Conservation (phyloP, 2,113 vertebrate genomes). For the Bufo bufo region DNA sequence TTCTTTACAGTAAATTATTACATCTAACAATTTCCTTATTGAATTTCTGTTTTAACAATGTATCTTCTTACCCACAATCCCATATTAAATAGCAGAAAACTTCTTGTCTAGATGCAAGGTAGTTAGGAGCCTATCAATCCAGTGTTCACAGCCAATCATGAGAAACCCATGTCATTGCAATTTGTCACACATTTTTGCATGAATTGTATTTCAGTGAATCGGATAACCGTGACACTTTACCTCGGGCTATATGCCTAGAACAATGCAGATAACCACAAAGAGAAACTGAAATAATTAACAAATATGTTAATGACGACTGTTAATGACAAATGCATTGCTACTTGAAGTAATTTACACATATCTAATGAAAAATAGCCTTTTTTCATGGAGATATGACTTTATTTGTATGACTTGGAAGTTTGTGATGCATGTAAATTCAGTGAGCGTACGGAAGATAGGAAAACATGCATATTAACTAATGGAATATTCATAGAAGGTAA, state of each 20-base stretch:
- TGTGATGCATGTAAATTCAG: constrained; percentile 48
- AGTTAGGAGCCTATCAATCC: constrained; percentile 49
- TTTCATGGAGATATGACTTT: constrained; percentile 36
- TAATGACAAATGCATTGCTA: constrained; percentile 55
- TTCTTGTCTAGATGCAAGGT: constrained; percentile 24
- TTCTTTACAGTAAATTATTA: not conserved
- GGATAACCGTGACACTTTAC: constrained; percentile 53
- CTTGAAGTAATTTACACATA: constrained; percentile 45
- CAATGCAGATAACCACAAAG: constrained; percentile 51
- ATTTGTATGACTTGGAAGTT: constrained; percentile 17
- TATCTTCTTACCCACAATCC: constrained; percentile 20
- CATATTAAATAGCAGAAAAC: constrained; percentile 51
- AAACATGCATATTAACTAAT: constrained; percentile 15
- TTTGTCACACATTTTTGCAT: constrained; percentile 59
- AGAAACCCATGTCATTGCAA: constrained; percentile 54
- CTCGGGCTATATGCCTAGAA: constrained; percentile 45
- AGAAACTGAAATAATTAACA: constrained; percentile 55
- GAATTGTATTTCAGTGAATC: constrained; percentile 53
- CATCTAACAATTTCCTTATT: constrained; percentile 12
- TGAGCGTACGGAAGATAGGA: constrained; percentile 4
- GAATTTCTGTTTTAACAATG: constrained; percentile 8
- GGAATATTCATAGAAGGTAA: constrained; percentile 37
- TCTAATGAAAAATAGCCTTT: constrained; percentile 49
- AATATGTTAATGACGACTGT: constrained; percentile 54
- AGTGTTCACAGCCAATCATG: constrained; percentile 47